Evolutionary conservation across 2,888 invertebrate species (phyloP), one percentile per base, ranked within the genome.

Genomic region (Idaea biselata): DNA sequence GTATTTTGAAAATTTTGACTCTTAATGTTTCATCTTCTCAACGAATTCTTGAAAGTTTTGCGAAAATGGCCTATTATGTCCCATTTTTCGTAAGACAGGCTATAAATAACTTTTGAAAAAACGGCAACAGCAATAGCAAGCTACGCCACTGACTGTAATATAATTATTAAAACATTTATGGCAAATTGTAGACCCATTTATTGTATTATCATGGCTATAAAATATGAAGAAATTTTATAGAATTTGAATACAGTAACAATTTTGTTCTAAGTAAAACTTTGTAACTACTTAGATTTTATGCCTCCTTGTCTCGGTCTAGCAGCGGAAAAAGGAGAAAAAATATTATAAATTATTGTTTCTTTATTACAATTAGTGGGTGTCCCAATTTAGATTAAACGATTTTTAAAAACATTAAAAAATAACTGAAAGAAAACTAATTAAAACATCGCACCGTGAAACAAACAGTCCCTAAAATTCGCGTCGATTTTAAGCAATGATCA

Each of bases 231-330:
- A 83, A 76, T 78, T 83, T 78, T 79, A 87, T 89, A 89, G 83
- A 88, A 88, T 88, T 85, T 89, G 74, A 84, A 88, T 83, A 77
- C 77, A 83, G 84, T 78, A 89, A 89, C 86, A 70, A 72, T 59
- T 65, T 72, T 25, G 25, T 65, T 68, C 64, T 68, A 44, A 44
- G 44, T 44, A 44, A 44, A 70, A 70, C 59, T 63, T 63, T 68
- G 68, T 68, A 69, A 67, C 72, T 72, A 72, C 72, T 64, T 70
- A 72, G 81, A 81, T 80, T 84, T 68, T 72, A 72, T 68, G 71
- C 74, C 86, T 88, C 91, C 87, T 90, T 89, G 84, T 88, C 89
- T 88, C 82, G 86, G 84, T 89, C 91, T 87, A 81, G 91, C 91
- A 89, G 92, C 91, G 86, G 87, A 84, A 89, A 44, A 91, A 91